Conservation (phyloP, 2,888 invertebrate species). For the Brachycybe producta region DNA sequence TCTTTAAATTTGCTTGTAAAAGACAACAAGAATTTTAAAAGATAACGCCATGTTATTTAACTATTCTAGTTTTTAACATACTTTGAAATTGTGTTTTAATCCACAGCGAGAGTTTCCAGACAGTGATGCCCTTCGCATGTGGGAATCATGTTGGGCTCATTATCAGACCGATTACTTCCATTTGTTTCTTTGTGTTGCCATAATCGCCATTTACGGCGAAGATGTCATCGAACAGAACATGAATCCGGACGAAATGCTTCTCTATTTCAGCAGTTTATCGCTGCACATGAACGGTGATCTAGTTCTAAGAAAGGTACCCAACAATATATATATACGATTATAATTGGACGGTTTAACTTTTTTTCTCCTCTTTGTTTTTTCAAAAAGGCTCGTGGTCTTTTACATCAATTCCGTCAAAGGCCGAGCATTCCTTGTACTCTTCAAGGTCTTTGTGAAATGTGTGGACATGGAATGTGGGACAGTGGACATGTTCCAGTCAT, state of each 20-base stretch:
- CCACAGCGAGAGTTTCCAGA: constrained; percentile 71
- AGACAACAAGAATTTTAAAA: too few relatives aligned
- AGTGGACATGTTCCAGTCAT: constrained; percentile 76
- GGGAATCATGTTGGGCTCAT: constrained; percentile 96
- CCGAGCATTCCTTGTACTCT: constrained; percentile 78
- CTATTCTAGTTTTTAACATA: too few relatives aligned
- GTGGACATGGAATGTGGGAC: constrained; percentile 91
- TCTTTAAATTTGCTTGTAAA: neutral
- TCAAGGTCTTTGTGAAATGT: constrained; percentile 71
- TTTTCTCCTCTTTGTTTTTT: constrained; percentile 8
- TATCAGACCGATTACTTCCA: constrained; percentile 94
- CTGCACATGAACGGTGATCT: constrained; percentile 94
- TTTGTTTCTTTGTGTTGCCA: constrained; percentile 81
- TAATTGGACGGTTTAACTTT: neutral
- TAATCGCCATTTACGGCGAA: constrained; percentile 76
- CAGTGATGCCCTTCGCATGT: constrained; percentile 74
- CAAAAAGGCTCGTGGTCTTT: constrained; percentile 62
- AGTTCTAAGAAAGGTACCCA: constrained; percentile 60
- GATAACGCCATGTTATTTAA: too few relatives aligned
- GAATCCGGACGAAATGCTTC: constrained; percentile 83
- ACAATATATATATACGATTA: neutral
- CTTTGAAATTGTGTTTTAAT: constrained; percentile 51
- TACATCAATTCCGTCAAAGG: constrained; percentile 79
- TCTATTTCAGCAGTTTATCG: constrained; percentile 88
- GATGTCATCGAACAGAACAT: constrained; percentile 77